Evolutionary conservation across 1,140 invertebrate genomes (phyloP).

Genomic region (Dysdera silvatica): DNA sequence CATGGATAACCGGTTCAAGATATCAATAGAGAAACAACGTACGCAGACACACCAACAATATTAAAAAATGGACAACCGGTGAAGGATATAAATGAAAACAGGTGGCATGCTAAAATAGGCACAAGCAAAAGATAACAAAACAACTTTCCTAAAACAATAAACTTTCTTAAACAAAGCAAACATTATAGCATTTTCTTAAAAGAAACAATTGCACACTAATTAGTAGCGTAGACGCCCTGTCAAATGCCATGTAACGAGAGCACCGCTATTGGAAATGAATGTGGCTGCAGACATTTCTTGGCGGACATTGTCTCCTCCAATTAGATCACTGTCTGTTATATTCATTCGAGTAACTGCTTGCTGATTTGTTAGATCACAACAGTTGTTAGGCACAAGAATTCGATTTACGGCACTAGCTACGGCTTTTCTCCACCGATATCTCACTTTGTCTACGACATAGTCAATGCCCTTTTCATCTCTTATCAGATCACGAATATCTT

Average conservation of each 20-base stretch:
- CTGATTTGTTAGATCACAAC: not conserved
- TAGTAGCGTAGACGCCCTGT: constrained; percentile 13
- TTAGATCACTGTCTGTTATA: constrained; percentile 27
- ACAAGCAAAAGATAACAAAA: no score
- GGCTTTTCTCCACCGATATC: not conserved
- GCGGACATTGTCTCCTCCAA: constrained; percentile 16
- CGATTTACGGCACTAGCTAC: not conserved
- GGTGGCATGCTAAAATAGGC: no score
- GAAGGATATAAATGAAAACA: no score
- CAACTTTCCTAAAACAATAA: no score
- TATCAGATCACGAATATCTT: not conserved
- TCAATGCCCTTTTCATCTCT: constrained; percentile 7
- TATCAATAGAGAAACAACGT: no score
- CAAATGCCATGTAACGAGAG: constrained; percentile 25
- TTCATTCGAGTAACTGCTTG: constrained; percentile 12
- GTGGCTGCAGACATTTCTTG: constrained; percentile 28
- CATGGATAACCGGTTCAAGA: no score
- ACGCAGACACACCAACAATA: no score
- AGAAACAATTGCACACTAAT: not conserved
- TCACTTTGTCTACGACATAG: constrained; percentile 10
- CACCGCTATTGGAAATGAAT: constrained; percentile 16
- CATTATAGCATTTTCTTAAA: not conserved
- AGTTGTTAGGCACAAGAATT: not conserved
- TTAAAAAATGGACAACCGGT: no score
- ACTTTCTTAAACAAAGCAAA: no score